Evolutionary conservation across 2,113 vertebrate genomes (phyloP).

Genomic region (Solea solea): DNA sequence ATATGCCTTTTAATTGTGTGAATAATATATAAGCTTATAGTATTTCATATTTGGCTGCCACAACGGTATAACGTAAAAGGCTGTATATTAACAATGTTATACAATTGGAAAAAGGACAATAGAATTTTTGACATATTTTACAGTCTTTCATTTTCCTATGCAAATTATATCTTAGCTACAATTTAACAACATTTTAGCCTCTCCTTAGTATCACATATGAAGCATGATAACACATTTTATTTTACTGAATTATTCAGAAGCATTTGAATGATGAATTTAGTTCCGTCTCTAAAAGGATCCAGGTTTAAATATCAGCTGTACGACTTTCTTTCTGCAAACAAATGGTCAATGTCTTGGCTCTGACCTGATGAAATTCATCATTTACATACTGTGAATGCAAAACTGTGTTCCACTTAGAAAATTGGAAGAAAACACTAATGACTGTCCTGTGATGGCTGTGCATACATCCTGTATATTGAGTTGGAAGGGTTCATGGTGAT

Average conservation of each 20-base stretch:
- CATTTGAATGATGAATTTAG: neutral
- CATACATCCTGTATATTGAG: slow-evolving; percentile 25
- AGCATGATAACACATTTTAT: no score
- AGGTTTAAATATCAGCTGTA: neutral
- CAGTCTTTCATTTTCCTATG: no score
- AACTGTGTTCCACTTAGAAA: slow-evolving; percentile 8
- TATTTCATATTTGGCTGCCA: no score
- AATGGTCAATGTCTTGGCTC: neutral
- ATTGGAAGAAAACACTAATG: slow-evolving; percentile 31
- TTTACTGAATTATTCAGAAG: neutral
- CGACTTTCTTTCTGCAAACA: neutral
- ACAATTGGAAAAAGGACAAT: no score
- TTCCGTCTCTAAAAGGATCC: neutral
- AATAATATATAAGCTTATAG: no score
- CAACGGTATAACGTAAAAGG: no score
- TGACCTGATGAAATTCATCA: no score
- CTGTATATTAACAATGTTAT: no score
- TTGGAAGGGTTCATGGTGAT: slow-evolving; percentile 44
- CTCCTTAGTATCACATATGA: neutral
- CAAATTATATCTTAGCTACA: no score
- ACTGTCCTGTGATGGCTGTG: slow-evolving; percentile 21
- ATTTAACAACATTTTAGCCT: neutral
- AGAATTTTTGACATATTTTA: no score
- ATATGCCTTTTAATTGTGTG: no score
- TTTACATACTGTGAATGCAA: no score